Base-by-base conservation (phyloP, 2,797 vertebrate species). In the Phaenicophaeus curvirostris region DNA sequence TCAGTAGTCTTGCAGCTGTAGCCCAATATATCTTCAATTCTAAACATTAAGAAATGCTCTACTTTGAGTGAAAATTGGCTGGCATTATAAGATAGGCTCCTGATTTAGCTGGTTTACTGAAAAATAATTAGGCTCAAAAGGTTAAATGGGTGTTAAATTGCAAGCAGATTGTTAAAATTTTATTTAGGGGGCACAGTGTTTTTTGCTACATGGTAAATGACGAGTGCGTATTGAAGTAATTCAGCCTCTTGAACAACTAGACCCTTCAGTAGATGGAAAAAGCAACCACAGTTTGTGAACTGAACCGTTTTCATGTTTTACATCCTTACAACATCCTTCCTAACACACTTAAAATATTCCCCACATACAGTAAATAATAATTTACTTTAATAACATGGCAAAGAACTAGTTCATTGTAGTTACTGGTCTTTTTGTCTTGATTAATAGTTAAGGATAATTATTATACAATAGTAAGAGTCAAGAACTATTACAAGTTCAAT, bases 51-150 rank as follows among this genome's bases (percentile, higher is more conserved):
- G 31, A 71, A 85, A 44, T 16, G 4, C 4, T 62, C 17, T 75
- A 21, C 30, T 58, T 81, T 39, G 18, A 90, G 28, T 79, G 25
- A 90, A 73, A 79, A 63, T 8, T 39, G 9, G 28, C 18, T 85
- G 57, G 18, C 33, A 16, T 24, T 28, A 0, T 63, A 89, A 55
- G 21, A 41, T 5, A 76, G 80, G 31, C 20, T 44, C 62, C 55
- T 12, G 80, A 74, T 76, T 79, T 85, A 79, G 20, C 39, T 44
- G 23, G 24, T 55, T 92, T 92, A 66, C 31, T 87, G 41, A 87
- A 82, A 87, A 85, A 93, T 74, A 76, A 67, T 82, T 68, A 87
- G 71, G 53, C 71, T 90, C 67, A 82, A 53, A 74, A 92, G 75
- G 67, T 87, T 92, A 79, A 94, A 89, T 14, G 23, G 7, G 14